Conservation (phyloP, 2,888 invertebrate genomes). For the Scelioninae gen. 2 region DNA sequence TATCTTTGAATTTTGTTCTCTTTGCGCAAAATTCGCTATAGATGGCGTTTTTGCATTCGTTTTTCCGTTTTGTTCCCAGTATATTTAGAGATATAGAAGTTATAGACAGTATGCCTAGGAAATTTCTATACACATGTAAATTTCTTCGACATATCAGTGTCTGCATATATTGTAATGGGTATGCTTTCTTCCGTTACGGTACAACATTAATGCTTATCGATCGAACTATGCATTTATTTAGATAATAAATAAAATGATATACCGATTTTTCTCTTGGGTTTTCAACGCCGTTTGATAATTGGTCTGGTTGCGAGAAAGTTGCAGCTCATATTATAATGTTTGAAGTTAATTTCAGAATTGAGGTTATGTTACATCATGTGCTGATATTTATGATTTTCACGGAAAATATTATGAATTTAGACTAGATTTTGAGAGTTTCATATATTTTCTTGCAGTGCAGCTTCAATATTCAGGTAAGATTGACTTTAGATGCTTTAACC, state of each 20-base stretch:
- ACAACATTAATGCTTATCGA: conserved; percentile 72
- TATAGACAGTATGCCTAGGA: conserved; percentile 41
- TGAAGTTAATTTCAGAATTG: background rate
- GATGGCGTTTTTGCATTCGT: background rate
- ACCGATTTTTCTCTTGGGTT: conserved; percentile 17
- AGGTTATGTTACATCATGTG: conserved; percentile 9
- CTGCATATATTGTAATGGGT: conserved; percentile 56
- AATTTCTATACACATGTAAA: conserved; percentile 47
- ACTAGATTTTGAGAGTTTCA: too few species aligned
- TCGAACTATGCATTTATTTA: conserved; percentile 68
- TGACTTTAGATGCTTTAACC: too few species aligned
- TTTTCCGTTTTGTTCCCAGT: conserved; percentile 25
- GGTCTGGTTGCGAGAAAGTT: conserved; percentile 15
- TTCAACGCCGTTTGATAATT: conserved; percentile 9
- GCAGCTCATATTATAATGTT: background rate
- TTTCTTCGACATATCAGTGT: conserved; percentile 44
- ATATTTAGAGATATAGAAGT: conserved; percentile 20
- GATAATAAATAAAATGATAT: conserved; percentile 71
- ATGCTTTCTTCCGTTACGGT: conserved; percentile 66
- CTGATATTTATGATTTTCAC: conserved; percentile 23
- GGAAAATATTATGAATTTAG: too few species aligned
- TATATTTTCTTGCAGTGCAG: too few species aligned
- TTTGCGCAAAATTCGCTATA: conserved; percentile 21
- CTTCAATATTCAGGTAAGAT: too few species aligned
- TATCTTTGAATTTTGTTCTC: conserved; percentile 13